Conservation (phyloP, 2,113 vertebrate species). For the Tyrannus savana region DNA sequence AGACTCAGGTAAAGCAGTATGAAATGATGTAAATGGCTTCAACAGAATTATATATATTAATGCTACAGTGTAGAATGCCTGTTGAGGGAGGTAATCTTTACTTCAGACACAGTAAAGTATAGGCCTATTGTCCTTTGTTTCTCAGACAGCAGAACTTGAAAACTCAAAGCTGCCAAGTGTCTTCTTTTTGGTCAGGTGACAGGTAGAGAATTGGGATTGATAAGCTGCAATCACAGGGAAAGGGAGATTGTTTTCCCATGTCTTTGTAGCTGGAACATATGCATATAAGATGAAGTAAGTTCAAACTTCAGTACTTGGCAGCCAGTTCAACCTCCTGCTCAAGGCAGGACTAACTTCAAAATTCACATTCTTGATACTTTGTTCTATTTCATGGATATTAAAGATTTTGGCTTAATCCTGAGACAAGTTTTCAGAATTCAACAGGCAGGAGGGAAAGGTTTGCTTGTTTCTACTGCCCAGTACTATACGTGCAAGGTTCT, state of each 20-base stretch:
- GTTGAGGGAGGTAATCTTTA: not conserved
- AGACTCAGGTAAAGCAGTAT: not conserved
- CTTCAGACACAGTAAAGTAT: not conserved
- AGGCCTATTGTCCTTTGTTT: not conserved
- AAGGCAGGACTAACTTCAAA: not conserved
- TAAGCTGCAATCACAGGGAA: conserved; percentile 12
- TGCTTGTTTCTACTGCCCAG: not conserved
- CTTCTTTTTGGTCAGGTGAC: not conserved
- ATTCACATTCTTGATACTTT: not conserved
- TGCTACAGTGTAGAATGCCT: not conserved
- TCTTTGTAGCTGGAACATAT: not conserved
- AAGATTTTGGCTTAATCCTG: not conserved
- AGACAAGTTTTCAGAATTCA: not conserved
- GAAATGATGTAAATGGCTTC: not conserved
- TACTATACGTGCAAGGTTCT: not conserved
- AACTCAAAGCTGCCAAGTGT: not conserved
- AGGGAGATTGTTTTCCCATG: not conserved
- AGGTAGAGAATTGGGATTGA: conserved; percentile 41
- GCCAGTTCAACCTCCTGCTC: not conserved
- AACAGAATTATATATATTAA: not conserved
- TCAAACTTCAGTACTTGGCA: not conserved
- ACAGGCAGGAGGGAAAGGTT: not conserved
- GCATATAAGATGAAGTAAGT: not conserved
- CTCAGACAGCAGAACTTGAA: not conserved
- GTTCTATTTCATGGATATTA: not conserved